Conservation (phyloP, 2,113 vertebrate genomes). For the Sphyrna mokarran region DNA sequence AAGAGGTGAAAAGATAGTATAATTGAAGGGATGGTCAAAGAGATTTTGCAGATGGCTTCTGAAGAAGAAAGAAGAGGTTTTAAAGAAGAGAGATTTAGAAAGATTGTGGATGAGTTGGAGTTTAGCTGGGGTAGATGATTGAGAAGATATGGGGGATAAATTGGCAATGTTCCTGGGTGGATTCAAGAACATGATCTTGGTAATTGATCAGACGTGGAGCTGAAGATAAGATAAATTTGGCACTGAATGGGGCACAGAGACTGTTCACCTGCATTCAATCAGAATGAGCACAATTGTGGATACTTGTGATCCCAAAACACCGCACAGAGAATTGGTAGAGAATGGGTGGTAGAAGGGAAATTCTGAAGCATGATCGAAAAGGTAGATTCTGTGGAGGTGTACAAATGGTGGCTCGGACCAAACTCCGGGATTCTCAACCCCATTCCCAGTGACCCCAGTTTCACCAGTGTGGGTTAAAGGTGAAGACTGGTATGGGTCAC, state of each 20-base stretch:
- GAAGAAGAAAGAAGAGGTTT: not conserved
- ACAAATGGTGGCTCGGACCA: not conserved
- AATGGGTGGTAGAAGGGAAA: not conserved
- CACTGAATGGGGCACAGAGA: not conserved
- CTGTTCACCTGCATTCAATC: not conserved
- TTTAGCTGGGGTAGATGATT: not conserved
- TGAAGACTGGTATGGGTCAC: too few species aligned
- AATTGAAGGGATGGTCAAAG: not conserved
- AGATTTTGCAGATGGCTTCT: not conserved
- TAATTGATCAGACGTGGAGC: not conserved
- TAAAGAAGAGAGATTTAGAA: not conserved
- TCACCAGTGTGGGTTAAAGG: too few species aligned
- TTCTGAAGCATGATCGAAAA: not conserved
- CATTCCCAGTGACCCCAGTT: not conserved
- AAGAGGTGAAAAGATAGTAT: not conserved
- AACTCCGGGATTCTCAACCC: not conserved
- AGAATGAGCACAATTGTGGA: not conserved
- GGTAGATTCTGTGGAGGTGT: not conserved
- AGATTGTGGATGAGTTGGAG: not conserved
- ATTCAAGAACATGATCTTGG: not conserved
- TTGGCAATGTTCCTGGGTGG: not conserved
- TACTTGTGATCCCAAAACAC: not conserved
- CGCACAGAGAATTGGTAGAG: not conserved
- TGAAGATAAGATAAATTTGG: not conserved
- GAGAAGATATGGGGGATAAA: not conserved